phyloP scores from a whole-genome alignment of 2,113 vertebrate genomes.

The Epinephelus cyanopodus region DNA sequence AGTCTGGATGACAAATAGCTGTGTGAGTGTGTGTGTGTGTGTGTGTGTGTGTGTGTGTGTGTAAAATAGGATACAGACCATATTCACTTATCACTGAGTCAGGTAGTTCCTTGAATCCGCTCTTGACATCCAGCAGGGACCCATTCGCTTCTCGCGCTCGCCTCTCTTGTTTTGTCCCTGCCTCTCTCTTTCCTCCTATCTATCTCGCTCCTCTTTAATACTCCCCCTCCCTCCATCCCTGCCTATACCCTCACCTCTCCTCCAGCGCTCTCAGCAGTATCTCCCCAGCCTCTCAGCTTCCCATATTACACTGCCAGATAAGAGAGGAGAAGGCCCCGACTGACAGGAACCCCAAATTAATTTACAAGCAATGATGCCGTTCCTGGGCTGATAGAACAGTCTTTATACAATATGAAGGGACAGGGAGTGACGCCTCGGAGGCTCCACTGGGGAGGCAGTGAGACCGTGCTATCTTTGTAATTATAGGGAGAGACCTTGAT shows the following conservation, averaged over 20 bases:
- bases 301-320: conserved; percentile 79
- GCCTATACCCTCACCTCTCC: conserved; percentile 29
- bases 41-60: conserved; percentile 28
- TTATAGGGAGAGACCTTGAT: conserved; percentile 75
- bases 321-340: conserved; percentile 73
- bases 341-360: conserved; percentile 84
- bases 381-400: conserved; percentile 79
- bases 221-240: conserved; percentile 7
- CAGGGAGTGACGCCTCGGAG: conserved; percentile 72
- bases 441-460: conserved; percentile 60
- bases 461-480: conserved; percentile 79
- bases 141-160: conserved; percentile 75
- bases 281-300: conserved; percentile 77
- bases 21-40: conserved; percentile 29
- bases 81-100: conserved; percentile 93
- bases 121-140: conserved; percentile 87
- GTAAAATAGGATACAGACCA: conserved; percentile 87
- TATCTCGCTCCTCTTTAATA: conserved; percentile 62
- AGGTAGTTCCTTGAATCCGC: conserved; percentile 57
- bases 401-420: conserved; percentile 80
- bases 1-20: conserved; percentile 74
- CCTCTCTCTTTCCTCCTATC: conserved; percentile 62
- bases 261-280: conserved; percentile 70
- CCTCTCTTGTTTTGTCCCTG: conserved; percentile 63
- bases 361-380: conserved; percentile 81